Base-by-base conservation (phyloP, 2,888 invertebrate species). In the Xiphydria camelus region DNA sequence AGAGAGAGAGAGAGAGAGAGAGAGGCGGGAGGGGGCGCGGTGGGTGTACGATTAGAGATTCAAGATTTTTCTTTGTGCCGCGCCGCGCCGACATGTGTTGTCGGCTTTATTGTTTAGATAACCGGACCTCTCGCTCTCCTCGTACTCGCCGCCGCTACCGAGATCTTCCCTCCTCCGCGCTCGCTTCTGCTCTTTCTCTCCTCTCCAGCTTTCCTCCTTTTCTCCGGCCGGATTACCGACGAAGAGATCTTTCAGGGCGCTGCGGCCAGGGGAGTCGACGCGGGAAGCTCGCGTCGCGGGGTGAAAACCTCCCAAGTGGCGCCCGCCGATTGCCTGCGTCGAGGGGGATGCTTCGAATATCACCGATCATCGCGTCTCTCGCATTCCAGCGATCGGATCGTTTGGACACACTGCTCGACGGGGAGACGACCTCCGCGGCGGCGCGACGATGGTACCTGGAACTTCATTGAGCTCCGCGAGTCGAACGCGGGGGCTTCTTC, bases 321-420 rank as follows among this genome's bases (percentile, higher is more conserved):
- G 19, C 9, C 26, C 23, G 15, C 4, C 18, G 5, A 17, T 43
- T 34, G 4, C 25, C 40, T 9, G 18, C 9, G 10, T 40, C 32
- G 31, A 23, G 46, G n/a, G n/a, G 46, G 55, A 57, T 53, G 49
- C 47, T 46, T 53, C 46, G 53, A 59, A 62, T 60, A 60, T 59
- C 55, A 57, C 58, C 43, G 54, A 56, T 62, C 63, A 62, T 65
- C 59, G 51, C n/a, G n/a, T 56, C 53, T 51, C 56, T 38, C 35
- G 53, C 57, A 58, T 59, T 57, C 58, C 20, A 35, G 43, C 36
- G 47, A 44, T 51, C 53, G 36, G 34, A 49, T 55, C 51, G 18
- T 43, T 47, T n/a, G n/a, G n/a, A n/a, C n/a, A n/a, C n/a, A n/a
- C n/a, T n/a, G n/a, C n/a, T n/a, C n/a, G n/a, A n/a, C n/a, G n/a